Evolutionary conservation across 1,140 invertebrate genomes (phyloP), one percentile per base, ranked within the genome.

Genomic region (Diorhabda carinulata): DNA sequence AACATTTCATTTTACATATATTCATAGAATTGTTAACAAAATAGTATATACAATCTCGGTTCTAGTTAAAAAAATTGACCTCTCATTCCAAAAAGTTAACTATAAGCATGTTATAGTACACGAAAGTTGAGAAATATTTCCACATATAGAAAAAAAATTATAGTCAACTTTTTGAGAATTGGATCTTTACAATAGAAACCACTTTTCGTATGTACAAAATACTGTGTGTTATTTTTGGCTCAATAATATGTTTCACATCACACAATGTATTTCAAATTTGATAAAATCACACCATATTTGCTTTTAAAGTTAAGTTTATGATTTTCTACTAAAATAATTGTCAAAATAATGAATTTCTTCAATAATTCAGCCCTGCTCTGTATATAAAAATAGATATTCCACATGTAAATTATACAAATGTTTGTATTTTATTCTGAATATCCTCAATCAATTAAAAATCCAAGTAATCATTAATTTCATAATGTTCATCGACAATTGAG

Each of bases 1-100:
- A 70, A 64, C 41, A 73, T 67, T 59, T 52, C 59, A 67, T 67
- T 70, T 61, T 67, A 70, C 45, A 69, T 45, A 67, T 68, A 72
- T 72, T 67, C 60, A 67, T 67, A 67, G 57, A 40, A 44, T 57
- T 67, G 41, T 40, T 67, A 61, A 67, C 65, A 67, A 67, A 67
- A 68, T 72, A 68, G 45, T 69, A 73, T 72, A 25, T 72, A 73
- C 68, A 73, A 65, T 73, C 65, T 72, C 64, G 66, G 57, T 69
- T 64, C 64, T 67, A 57, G 61, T 70, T 52, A 52, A 52, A 52
- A 25, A 25, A 52, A 52, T 52, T 52, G 3, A 52, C 47, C 47
- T 52, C 3, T n/a, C 2, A n/a, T 52, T 52, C n/a, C 47, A 52
- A 52, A 52, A 52, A 52, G 47, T 52, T 52, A 6, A 52, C 47